Evolutionary conservation across 2,113 vertebrate genomes (phyloP), one percentile per base, ranked within the genome.

Genomic region (Epinephelus lanceolatus): DNA sequence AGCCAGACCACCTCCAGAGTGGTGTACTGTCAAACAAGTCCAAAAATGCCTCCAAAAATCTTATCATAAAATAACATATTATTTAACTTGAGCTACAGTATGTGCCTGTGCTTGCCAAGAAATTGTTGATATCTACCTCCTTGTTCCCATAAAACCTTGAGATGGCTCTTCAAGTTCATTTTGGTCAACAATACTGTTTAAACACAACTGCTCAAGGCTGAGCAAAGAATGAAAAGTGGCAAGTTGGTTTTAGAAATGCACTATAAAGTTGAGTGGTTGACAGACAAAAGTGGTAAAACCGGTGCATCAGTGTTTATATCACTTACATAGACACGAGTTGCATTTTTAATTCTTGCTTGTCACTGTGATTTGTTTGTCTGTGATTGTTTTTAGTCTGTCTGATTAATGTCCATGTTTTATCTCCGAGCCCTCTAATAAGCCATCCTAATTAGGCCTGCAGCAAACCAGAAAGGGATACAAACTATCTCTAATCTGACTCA

Each of bases 331-430:
- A 5, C 57, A 42, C n/a, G 2, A 3, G 19, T 3, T 40, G 30
- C 71, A 25, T 7, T 63, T 71, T 52, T 3, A 37, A 30, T 76
- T 57, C 23, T 56, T 1, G 23, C 52, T 76, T 17, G 3, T 87
- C 81, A 21, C 65, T 42, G 42, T 75, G 61, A 78, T 71, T 72
- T 81, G 75, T 80, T 84, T 81, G 55, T 57, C 51, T 72, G 65
- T 63, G 74, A 81, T 79, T 86, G 81, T 84, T 83, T 84, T 82
- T 56, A 14, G 8, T 83, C 60, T 30, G 81, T 75, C 80, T 30
- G 73, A 85, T 87, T 89, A 87, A 85, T 63, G 79, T 56, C 52
- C 47, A 1, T 76, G 77, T 86, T 76, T 86, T 87, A 89, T 85
- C 71, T 84, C 74, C 25, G 18, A 30, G 70, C 73, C 75, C 76